Percentiles rank a stretch among this genome's conserved stretches.
Evolutionary conservation across 2,797 vertebrate species (phyloP).

Genomic region (Coregonus ussuriensis): DNA sequence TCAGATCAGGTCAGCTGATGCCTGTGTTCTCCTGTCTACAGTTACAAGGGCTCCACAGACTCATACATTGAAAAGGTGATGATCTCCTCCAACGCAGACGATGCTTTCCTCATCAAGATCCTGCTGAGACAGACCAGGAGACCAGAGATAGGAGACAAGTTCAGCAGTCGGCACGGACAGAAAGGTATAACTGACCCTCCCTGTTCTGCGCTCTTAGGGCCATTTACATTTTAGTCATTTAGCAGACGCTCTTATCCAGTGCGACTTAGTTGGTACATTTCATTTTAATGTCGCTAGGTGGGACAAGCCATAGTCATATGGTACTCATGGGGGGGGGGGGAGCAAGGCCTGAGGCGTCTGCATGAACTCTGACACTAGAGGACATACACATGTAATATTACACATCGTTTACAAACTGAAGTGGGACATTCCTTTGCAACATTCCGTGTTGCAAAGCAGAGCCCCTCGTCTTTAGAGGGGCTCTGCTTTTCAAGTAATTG

Average conservation of each 20-base stretch:
- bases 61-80: conserved; percentile 99
- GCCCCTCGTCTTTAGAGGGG: conserved; percentile 60
- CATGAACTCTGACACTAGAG: not conserved
- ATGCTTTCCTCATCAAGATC: conserved; percentile 98
- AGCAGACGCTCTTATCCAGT: no score
- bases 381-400: no score
- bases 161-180: conserved; percentile 97
- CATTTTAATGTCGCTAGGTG: no score
- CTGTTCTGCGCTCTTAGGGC: no score
- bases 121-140: conserved; percentile 93
- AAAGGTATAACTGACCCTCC: conserved; percentile 80
- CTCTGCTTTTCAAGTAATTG: conserved; percentile 97
- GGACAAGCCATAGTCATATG: no score
- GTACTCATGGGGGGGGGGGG: not conserved
- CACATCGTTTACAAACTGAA: not conserved
- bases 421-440: not conserved
- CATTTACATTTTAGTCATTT: no score
- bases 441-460: not conserved
- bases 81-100: conserved; percentile 98
- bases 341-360: not conserved
- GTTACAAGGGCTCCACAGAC: conserved; percentile 96
- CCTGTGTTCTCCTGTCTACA: conserved; percentile 51
- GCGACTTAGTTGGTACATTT: no score
- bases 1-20: not conserved
- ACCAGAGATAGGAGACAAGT: conserved; percentile 98